These are phyloP conservation scores for Synanthedon andrenaeformis DNA, from an alignment of 2,888 invertebrate genomes.

Conservation along the genomic window DNA sequence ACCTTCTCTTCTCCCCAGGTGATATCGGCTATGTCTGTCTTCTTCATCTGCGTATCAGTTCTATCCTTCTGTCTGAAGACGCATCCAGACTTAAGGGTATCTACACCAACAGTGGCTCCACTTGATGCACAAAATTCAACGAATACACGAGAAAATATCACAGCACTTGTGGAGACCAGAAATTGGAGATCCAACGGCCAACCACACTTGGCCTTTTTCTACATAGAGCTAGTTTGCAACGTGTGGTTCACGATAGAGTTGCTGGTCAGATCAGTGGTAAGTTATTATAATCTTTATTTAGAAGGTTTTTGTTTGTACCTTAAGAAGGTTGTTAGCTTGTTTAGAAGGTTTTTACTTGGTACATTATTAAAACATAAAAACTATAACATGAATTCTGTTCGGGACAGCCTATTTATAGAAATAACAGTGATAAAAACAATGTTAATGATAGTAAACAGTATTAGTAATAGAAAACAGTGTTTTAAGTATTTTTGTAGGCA, in stretches of 20 bases:
- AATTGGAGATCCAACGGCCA: constrained; percentile 67
- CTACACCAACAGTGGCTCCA: constrained; percentile 23
- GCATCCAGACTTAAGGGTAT: constrained; percentile 86
- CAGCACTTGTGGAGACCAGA: constrained; percentile 12
- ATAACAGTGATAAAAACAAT: too few species aligned
- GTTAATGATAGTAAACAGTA: too few species aligned
- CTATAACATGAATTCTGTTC: too few species aligned
- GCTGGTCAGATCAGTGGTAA: constrained; percentile 86
- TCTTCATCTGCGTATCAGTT: constrained; percentile 97
- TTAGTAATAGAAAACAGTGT: too few species aligned
- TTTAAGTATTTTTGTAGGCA: too few species aligned
- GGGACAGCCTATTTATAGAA: too few species aligned
- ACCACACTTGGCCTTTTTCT: constrained; percentile 85
- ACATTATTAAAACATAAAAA: background rate
- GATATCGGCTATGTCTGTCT: constrained; percentile 91
- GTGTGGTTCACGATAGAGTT: constrained; percentile 97
- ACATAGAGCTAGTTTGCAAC: constrained; percentile 93
- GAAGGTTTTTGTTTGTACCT: background rate
- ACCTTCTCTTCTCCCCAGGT: constrained; percentile 71
- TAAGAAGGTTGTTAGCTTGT: too few species aligned
- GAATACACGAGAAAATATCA: constrained; percentile 17
- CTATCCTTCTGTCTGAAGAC: constrained; percentile 97
- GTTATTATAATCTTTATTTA: constrained; percentile 31
- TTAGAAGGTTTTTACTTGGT: background rate
- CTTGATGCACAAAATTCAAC: constrained; percentile 15